Percentiles rank a stretch among this genome's conserved stretches.
Conservation (phyloP, 2,888 invertebrate genomes). For the Caenorhabditis panamensis region DNA sequence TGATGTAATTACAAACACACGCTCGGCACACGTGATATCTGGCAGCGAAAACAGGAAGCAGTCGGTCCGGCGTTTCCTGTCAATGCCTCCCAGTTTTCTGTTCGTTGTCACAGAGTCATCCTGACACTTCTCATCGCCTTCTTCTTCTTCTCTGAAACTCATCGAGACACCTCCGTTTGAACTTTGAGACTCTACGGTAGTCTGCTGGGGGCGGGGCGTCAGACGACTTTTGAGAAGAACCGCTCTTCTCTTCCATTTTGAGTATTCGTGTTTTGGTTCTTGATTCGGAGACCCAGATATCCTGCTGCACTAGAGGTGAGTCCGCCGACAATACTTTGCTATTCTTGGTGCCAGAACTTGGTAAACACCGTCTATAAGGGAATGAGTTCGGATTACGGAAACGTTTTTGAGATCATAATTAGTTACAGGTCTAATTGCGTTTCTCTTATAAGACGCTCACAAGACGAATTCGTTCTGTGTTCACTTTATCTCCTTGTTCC, state of each 20-base stretch:
- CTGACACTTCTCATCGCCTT: background rate
- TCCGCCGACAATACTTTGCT: background rate
- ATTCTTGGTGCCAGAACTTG: conserved; percentile 17
- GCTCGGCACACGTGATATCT: conserved; percentile 43
- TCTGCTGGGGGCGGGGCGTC: conserved; percentile 42
- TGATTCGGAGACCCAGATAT: background rate
- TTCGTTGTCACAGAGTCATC: conserved; percentile 1
- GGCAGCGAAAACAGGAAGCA: conserved; percentile 40
- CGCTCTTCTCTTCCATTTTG: conserved; percentile 10
- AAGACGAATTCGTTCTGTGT: background rate
- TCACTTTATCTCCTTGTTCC: too few species aligned
- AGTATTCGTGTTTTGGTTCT: background rate
- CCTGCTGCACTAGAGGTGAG: conserved; percentile 8
- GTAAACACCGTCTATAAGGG: conserved; percentile 21
- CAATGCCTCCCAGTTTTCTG: conserved; percentile 9
- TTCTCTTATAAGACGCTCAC: background rate
- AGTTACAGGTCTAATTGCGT: background rate
- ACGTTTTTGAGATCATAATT: conserved; percentile 2
- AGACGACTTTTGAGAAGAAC: conserved; percentile 21
- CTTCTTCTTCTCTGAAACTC: conserved; percentile 7
- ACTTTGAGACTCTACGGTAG: conserved; percentile 49
- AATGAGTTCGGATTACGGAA: conserved; percentile 36
- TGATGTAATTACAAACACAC: conserved; percentile 37
- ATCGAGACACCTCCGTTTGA: conserved; percentile 17
- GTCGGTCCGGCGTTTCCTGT: conserved; percentile 24